Evolutionary conservation across 2,113 vertebrate species (phyloP).

Genomic region (Pyxicephalus adspersus): DNA sequence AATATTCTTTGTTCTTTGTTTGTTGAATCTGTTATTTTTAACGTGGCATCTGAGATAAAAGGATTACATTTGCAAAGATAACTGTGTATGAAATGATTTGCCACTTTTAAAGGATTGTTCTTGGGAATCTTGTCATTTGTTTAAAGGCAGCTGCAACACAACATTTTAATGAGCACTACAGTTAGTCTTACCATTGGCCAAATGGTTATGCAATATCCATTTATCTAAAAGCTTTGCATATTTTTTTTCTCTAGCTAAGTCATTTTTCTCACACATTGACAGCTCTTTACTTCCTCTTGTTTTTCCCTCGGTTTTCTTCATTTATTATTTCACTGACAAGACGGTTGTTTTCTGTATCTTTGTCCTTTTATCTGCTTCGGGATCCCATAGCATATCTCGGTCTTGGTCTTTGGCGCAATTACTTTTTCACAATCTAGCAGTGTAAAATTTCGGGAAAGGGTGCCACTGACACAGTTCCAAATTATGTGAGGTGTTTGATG

Average conservation of each 20-base stretch:
- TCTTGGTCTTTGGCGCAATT: slow-evolving; percentile 24
- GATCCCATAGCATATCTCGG: slow-evolving; percentile 25
- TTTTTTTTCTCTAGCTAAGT: slow-evolving; percentile 9
- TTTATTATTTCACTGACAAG: slow-evolving; percentile 32
- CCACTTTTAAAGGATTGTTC: slow-evolving; percentile 38
- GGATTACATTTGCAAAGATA: slow-evolving; percentile 42
- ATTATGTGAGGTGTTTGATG: slow-evolving; percentile 32
- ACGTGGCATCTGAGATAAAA: slow-evolving; percentile 29
- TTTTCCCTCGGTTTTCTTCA: not conserved
- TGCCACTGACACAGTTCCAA: slow-evolving; percentile 30
- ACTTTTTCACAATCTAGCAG: not conserved
- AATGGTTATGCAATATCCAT: slow-evolving; percentile 39
- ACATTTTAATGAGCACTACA: slow-evolving; percentile 19
- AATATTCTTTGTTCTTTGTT: slow-evolving; percentile 17
- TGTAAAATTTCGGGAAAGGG: slow-evolving; percentile 24
- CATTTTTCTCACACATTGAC: slow-evolving; percentile 29
- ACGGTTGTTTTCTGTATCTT: slow-evolving; percentile 12
- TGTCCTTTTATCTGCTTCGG: not conserved
- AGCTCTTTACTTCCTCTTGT: slow-evolving; percentile 18
- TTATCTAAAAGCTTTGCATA: slow-evolving; percentile 49
- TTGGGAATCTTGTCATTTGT: slow-evolving; percentile 36
- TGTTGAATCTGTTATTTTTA: slow-evolving; percentile 42
- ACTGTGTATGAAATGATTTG: slow-evolving; percentile 24
- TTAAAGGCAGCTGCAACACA: slow-evolving; percentile 23
- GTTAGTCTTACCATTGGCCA: slow-evolving; percentile 33